Evolutionary conservation across 2,888 invertebrate genomes (phyloP).

Genomic region (Drosophila aldrichi): DNA sequence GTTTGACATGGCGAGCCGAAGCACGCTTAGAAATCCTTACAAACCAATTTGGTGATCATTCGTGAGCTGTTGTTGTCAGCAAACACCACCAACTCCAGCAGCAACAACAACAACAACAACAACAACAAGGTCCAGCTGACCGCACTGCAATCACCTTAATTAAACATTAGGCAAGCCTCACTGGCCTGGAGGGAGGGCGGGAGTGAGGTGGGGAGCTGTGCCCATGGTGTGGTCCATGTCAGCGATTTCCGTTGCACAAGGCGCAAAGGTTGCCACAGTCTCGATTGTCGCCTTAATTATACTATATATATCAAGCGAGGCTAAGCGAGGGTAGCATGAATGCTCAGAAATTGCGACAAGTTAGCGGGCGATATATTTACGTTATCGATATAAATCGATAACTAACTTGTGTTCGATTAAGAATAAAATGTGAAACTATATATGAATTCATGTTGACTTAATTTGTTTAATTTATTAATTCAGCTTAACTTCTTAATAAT

Average conservation of each 20-base stretch:
- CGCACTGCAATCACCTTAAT: slow-evolving; percentile 82
- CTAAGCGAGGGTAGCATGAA: not conserved
- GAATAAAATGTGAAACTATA: no score
- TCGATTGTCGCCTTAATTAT: slow-evolving; percentile 75
- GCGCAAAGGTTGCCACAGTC: slow-evolving; percentile 77
- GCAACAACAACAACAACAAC: slow-evolving; percentile 47
- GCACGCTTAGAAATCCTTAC: slow-evolving; percentile 75
- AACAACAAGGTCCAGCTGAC: slow-evolving; percentile 58
- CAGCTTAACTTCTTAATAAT: no score
- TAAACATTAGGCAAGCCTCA: slow-evolving; percentile 81
- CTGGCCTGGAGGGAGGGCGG: slow-evolving; percentile 27
- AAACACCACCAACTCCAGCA: slow-evolving; percentile 30
- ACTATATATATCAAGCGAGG: not conserved
- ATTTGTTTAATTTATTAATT: no score
- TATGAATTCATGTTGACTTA: no score
- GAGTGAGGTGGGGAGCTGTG: slow-evolving; percentile 22
- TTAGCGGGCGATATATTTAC: no score
- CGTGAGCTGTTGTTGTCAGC: slow-evolving; percentile 72
- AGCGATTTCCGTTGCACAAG: slow-evolving; percentile 82
- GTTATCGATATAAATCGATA: no score
- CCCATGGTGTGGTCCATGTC: slow-evolving; percentile 81
- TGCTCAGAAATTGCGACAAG: not conserved
- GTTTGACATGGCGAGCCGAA: slow-evolving; percentile 68
- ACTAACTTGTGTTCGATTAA: no score
- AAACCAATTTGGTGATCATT: slow-evolving; percentile 79